Evolutionary conservation across 1,140 invertebrate species (phyloP), one percentile per base, ranked within the genome.

Genomic region (Papilio dardanus): DNA sequence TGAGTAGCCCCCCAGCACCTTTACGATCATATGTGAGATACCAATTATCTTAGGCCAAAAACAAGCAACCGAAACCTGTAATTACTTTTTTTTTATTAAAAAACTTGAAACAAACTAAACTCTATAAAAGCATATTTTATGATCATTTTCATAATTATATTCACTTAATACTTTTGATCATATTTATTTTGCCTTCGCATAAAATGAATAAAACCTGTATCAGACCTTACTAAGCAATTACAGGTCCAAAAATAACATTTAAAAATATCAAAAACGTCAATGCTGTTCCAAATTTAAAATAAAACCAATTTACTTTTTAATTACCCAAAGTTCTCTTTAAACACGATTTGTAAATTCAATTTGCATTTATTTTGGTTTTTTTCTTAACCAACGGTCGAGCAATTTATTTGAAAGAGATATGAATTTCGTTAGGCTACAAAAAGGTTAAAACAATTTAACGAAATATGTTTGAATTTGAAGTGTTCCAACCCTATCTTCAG

Each of bases 191-290:
- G 40, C 14, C 40, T 16, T n/a, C 16, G 14, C 14, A 14, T 33
- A 33, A 33, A 33, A 33, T 33, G 33, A 46, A 6, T 19, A 46
- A 46, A 46, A 46, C n/a, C 1, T 16, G 42, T 46, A 19, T 46
- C 19, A 42, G 42, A 46, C 42, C 42, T 46, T 42, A 42, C 40
- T 42, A 19, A 46, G 42, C 42, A 46, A 46, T 46, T 46, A 46
- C 42, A 19, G n/a, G 42, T 19, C 42, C 19, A 46, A 46, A 46
- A 19, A 46, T 46, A 46, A n/a, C 16, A 19, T 46, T 5, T 6
- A 46, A n/a, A 46, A 19, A 46, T n/a, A 1, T 19, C 42, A 46
- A 46, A 46, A 46, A 46, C 42, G 42, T 19, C n/a, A 46, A 46
- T 46, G 42, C 42, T 19, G 42, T 46, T 46, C 42, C 42, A 46